Evolutionary conservation across 2,113 vertebrate genomes (phyloP).

Genomic region (Stomatorhinus ivindoensis): DNA sequence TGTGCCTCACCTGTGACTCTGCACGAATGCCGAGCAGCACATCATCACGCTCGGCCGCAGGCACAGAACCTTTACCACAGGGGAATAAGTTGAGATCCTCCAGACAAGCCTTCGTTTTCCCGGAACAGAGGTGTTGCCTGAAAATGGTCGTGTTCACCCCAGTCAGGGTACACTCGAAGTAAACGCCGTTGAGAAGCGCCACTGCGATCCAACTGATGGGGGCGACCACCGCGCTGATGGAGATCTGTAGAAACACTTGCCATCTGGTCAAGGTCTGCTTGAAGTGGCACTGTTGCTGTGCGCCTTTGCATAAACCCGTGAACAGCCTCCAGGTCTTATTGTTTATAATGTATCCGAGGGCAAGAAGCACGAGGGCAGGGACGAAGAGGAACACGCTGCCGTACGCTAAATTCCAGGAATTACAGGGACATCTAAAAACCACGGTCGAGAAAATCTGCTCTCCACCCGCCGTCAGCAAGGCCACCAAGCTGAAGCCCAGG

Average conservation of each 20-base stretch:
- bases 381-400: conserved; percentile 63
- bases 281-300: accelerated
- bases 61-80: conserved; percentile 32
- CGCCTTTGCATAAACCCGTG: conserved; percentile 47
- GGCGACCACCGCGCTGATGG: conserved; percentile 40
- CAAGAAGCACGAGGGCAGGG: conserved; percentile 63
- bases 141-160: conserved; percentile 8
- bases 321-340: conserved; percentile 51
- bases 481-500: conserved; percentile 52
- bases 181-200: conserved; percentile 60
- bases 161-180: conserved; percentile 56
- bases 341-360: conserved; percentile 55
- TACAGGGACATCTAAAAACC: conserved; percentile 71
- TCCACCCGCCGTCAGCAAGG: conserved; percentile 53
- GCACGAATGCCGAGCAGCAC: conserved; percentile 43
- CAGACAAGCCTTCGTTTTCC: accelerated
- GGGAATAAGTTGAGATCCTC: conserved; percentile 41
- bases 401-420: conserved; percentile 50
- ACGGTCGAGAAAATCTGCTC: conserved; percentile 60
- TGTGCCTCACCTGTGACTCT: conserved; percentile 64
- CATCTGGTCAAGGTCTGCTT: accelerated
- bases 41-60: accelerated
- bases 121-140: conserved; percentile 31
- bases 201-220: conserved; percentile 64
- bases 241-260: conserved; percentile 20